These are phyloP conservation scores for Malthinus flaveolus DNA, from an alignment of 2,888 invertebrate genomes.

Conservation along the genomic window DNA sequence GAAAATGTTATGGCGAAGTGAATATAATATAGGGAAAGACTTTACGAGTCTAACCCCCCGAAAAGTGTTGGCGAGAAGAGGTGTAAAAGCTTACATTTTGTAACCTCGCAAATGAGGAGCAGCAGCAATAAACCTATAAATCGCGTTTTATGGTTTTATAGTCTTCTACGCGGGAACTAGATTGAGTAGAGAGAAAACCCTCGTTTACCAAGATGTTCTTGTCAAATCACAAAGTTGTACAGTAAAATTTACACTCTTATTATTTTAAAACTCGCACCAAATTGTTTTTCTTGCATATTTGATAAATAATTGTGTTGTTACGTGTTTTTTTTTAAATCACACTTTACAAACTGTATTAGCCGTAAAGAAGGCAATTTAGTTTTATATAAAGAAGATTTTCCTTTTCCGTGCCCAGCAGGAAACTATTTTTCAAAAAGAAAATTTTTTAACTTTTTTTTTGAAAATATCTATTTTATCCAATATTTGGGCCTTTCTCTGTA, in stretches of 20 bases:
- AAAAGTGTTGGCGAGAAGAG: constrained; percentile 36
- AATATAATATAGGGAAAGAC: constrained; percentile 29
- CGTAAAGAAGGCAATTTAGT: not conserved
- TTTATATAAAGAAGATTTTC: not conserved
- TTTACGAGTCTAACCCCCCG: constrained; percentile 39
- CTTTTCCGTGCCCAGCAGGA: not conserved
- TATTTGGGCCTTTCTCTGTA: too few species aligned
- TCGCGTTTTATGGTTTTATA: constrained; percentile 53
- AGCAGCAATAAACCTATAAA: constrained; percentile 54
- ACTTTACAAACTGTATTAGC: not conserved
- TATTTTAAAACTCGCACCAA: constrained; percentile 27
- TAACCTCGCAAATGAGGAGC: constrained; percentile 41
- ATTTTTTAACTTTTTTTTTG: not conserved
- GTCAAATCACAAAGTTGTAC: constrained; percentile 44
- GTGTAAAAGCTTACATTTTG: constrained; percentile 43
- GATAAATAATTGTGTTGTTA: constrained; percentile 19
- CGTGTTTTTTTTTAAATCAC: not conserved
- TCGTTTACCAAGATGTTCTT: constrained; percentile 45
- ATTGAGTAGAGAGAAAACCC: constrained; percentile 43
- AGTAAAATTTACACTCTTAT: constrained; percentile 32
- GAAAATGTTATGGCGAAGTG: constrained; percentile 31
- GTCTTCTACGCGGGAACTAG: constrained; percentile 43
- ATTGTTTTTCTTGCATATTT: constrained; percentile 30
- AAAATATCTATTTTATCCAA: too few species aligned
- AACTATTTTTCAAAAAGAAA: too few species aligned